Evolutionary conservation across 1,140 invertebrate genomes (phyloP).

Genomic region (Pygmarrhopalites habei): DNA sequence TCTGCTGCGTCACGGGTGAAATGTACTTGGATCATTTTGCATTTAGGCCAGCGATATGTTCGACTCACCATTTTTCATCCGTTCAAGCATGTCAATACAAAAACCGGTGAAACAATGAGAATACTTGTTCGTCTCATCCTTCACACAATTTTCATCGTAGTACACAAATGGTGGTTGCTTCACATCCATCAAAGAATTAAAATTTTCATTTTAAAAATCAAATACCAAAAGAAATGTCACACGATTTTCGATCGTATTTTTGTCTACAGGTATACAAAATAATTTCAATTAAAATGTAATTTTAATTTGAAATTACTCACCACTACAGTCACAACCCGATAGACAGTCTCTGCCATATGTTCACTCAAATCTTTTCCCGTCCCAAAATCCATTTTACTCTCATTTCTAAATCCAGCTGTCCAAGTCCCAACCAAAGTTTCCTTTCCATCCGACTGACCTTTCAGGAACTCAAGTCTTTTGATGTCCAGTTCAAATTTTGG

Average conservation of each 20-base stretch:
- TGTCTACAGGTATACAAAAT: too few relatives aligned
- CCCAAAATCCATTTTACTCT: conserved; percentile 51
- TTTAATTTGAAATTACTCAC: too few relatives aligned
- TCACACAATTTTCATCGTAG: conserved; percentile 46
- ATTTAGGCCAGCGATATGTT: too few relatives aligned
- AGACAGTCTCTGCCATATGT: conserved; percentile 68
- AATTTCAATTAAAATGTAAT: too few relatives aligned
- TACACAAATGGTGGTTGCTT: conserved; percentile 84
- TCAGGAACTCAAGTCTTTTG: conserved; percentile 53
- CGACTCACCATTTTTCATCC: conserved; percentile 72
- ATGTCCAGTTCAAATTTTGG: conserved; percentile 65
- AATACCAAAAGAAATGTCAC: too few relatives aligned
- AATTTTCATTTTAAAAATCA: too few relatives aligned
- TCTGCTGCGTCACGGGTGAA: too few relatives aligned
- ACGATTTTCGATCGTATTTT: too few relatives aligned
- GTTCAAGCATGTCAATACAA: conserved; percentile 83
- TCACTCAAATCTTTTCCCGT: conserved; percentile 60
- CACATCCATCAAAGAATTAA: too few relatives aligned
- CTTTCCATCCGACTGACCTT: too few relatives aligned
- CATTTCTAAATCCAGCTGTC: conserved; percentile 58
- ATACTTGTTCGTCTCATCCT: conserved; percentile 50
- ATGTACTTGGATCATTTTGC: too few relatives aligned
- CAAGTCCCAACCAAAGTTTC: conserved; percentile 55
- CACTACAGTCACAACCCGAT: conserved; percentile 69
- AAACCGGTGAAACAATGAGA: conserved; percentile 68